Evolutionary conservation across 2,888 invertebrate species (phyloP), one percentile per base, ranked within the genome.

Genomic region (Ariolimax columbianus): DNA sequence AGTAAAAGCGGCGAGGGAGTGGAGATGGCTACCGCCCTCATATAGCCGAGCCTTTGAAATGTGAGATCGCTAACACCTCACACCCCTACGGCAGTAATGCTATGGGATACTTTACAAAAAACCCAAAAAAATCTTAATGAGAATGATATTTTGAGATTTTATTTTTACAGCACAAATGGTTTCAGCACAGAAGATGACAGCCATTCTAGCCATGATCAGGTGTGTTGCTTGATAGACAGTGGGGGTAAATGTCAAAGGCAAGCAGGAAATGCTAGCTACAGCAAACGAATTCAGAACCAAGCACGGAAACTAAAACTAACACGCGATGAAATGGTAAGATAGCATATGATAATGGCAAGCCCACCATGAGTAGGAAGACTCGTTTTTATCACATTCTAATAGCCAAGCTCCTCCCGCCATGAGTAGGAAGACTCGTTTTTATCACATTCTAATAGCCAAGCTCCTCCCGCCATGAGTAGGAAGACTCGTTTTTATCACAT

Each of bases 181-280:
- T 92, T 91, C 79, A 92, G 91, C 80, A 90, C 91, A 38, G 90
- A 90, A 80, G 92, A 91, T 70, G 92, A 92, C 80, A 89, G 89
- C 82, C 86, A 91, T 81, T 88, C 90, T 36, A 91, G 91, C 38
- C 92, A 92, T 89, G 91, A 91, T 77, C 92, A 93, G 86, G 89
- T 92, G 40, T 98, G 98, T 95, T 98, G 98, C 95, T 96, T 98
- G 91, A 96, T 98, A 92, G 94, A 94, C 85, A 97, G 97, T 94
- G 96, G 96, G 89, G 97, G 97, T 90, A 96, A 97, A 89, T 99
- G 98, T 95, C 95, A 96, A 89, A 96, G 97, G 93, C 96, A 96
- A 84, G 98, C 98, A 90, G 97, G 98, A 88, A 97, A 98, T 95
- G 99, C 99, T 90, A 97, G 98, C 75, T 99, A 98, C 95, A 98